Percentiles rank a stretch among this genome's conserved stretches.
phyloP scores from a whole-genome alignment of 53 echinoderm and acorn worm species.

The Holothuria leucospilota region DNA sequence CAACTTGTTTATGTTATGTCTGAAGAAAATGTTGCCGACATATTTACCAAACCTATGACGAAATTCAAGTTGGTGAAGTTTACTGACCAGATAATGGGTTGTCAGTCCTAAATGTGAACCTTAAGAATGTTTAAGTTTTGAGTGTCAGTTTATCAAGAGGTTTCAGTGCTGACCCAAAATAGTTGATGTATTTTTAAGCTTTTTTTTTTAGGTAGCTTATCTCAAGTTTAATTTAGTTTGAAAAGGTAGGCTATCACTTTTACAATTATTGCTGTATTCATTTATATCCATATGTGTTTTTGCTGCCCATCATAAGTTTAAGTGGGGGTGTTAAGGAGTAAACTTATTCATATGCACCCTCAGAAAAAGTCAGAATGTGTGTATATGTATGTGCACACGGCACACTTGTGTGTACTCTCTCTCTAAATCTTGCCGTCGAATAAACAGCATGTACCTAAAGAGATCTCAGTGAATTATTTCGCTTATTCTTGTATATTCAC shows the following conservation, averaged over 20 bases:
- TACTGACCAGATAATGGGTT: not conserved
- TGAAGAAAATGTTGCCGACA: slow-evolving; percentile 14
- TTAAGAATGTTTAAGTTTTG: not conserved
- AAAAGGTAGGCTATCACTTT: not conserved
- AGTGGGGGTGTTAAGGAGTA: slow-evolving; percentile 18
- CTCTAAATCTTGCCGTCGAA: no score
- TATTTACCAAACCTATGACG: slow-evolving; percentile 14
- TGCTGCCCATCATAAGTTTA: slow-evolving; percentile 11
- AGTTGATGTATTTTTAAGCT: no score
- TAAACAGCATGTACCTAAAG: no score
- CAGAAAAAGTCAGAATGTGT: no score
- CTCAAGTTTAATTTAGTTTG: not conserved
- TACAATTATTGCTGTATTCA: not conserved
- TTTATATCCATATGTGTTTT: not conserved
- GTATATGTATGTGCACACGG: no score
- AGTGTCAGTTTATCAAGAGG: no score
- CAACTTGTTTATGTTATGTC: not conserved
- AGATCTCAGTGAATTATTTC: no score
- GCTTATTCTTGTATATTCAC: no score
- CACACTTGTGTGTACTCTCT: no score
- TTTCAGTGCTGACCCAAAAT: no score
- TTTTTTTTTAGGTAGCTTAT: not conserved
- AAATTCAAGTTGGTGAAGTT: not conserved
- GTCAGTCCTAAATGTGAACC: not conserved
- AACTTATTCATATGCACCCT: slow-evolving; percentile 8